Base-by-base conservation (phyloP, 2,113 vertebrate species). In the Agapornis roseicollis region DNA sequence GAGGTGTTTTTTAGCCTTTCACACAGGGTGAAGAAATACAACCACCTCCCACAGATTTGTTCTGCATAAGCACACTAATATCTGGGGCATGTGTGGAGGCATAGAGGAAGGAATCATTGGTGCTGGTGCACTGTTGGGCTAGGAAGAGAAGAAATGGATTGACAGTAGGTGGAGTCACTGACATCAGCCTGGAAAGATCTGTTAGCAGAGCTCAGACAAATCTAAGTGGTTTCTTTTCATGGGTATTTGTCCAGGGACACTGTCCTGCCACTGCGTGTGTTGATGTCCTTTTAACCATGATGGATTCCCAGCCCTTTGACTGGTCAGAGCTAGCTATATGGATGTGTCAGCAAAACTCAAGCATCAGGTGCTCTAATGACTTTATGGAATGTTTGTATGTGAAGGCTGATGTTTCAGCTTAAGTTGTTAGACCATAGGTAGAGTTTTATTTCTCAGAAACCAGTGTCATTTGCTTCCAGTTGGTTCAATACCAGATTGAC, bases 1-100 rank as follows among this genome's bases (percentile, higher is more conserved):
- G 91, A 39, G 46, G 24, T 64, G 44, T 22, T 42, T n/a, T 55
- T 31, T n/a, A 69, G 42, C 77, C 80, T 87, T 60, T 44, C n/a
- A 13, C 1, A 1, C 27, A 37, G n/a, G 56, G 27, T 31, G 27
- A 0, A 39, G 78, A 11, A 65, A 9, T 13, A 3, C 35, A 42
- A 24, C 52, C 69, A 46, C 44, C 31, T 47, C 56, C 68, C 4
- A 5, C 16, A 13, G 1, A n/a, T 4, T 10, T 27, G 33, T 39
- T 92, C 31, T 55, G 52, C 5, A 0, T 18, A 60, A 69, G 24
- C 10, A 27, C 10, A 0, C 39, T 35, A 13, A 3, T 9, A 41
- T 76, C 78, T 82, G 76, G 64, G 60, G 41, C 52, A 29, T 11
- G 15, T 39, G 24, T 31, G 77, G 41, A 66, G 55, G 65, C 41